Conservation (phyloP, 2,888 invertebrate genomes). For the Metellina segmentata region DNA sequence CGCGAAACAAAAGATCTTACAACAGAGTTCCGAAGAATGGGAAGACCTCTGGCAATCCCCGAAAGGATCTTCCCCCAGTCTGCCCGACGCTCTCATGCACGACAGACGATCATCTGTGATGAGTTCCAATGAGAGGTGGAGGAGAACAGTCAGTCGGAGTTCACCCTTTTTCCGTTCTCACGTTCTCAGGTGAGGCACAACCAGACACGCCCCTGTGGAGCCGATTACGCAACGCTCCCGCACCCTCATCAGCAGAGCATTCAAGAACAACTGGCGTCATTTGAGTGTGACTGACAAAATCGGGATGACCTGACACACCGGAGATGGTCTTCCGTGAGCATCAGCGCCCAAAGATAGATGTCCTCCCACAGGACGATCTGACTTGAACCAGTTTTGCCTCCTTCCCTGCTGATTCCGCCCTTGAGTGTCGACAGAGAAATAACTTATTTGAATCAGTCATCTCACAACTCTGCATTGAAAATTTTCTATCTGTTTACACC, state of each 20-base stretch:
- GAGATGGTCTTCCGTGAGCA: constrained; percentile 17
- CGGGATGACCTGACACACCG: constrained; percentile 60
- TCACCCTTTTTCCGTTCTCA: constrained; percentile 72
- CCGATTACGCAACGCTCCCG: constrained; percentile 62
- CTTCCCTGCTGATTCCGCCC: too few relatives aligned
- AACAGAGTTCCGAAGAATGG: background rate
- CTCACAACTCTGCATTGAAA: too few relatives aligned
- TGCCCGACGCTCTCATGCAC: constrained; percentile 30
- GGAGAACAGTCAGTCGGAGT: constrained; percentile 1
- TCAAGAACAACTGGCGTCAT: constrained; percentile 59
- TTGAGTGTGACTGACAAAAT: constrained; percentile 59
- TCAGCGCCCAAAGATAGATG: background rate
- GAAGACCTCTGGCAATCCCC: constrained; percentile 1
- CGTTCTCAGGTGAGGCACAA: constrained; percentile 72
- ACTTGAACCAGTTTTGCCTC: background rate
- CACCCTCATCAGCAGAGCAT: constrained; percentile 70
- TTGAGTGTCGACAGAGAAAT: too few relatives aligned
- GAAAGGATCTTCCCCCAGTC: background rate
- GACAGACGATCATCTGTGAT: constrained; percentile 19
- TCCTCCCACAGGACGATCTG: background rate
- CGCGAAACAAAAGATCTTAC: constrained; percentile 10
- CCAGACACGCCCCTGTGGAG: constrained; percentile 69
- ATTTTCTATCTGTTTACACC: too few relatives aligned
- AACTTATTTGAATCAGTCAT: too few relatives aligned
- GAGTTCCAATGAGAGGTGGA: constrained; percentile 9